phyloP scores from a whole-genome alignment of 30 jellyfish, hydroid and myxozoan genomes.

The Hydractinia symbiolongicarpus region DNA sequence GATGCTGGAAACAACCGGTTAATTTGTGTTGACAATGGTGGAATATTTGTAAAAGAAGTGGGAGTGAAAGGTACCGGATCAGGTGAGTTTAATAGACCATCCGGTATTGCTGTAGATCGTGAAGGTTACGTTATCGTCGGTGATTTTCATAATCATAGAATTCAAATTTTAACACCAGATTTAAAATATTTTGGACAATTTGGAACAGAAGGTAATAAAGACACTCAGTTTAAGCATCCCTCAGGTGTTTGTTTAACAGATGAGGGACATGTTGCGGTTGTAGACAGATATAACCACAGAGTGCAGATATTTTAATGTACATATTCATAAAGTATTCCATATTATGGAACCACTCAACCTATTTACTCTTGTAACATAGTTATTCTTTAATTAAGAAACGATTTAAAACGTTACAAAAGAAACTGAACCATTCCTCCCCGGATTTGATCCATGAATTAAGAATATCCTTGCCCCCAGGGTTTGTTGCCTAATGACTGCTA shows the following conservation, averaged over 20 bases:
- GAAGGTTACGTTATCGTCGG: slow-evolving; percentile 79
- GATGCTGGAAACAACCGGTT: slow-evolving; percentile 88
- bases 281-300: slow-evolving; percentile 76
- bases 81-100: slow-evolving; percentile 68
- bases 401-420: no score
- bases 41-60: slow-evolving; percentile 33
- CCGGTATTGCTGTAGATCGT: slow-evolving; percentile 80
- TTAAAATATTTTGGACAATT: slow-evolving; percentile 44
- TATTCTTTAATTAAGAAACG: no score
- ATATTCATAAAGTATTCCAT: neutral
- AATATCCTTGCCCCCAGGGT: no score
- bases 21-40: slow-evolving; percentile 50
- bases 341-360: neutral
- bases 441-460: no score
- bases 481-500: no score
- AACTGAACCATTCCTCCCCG: no score
- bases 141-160: slow-evolving; percentile 76
- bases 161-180: slow-evolving; percentile 71
- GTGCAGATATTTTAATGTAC: slow-evolving; percentile 55
- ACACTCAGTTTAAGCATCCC: slow-evolving; percentile 64
- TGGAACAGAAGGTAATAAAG: slow-evolving; percentile 73
- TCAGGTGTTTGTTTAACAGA: slow-evolving; percentile 68
- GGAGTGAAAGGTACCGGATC: slow-evolving; percentile 75
- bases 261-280: slow-evolving; percentile 85
- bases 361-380: neutral